Conservation (phyloP, 2,888 invertebrate species). For the Chalcosyrphus nemorum region DNA sequence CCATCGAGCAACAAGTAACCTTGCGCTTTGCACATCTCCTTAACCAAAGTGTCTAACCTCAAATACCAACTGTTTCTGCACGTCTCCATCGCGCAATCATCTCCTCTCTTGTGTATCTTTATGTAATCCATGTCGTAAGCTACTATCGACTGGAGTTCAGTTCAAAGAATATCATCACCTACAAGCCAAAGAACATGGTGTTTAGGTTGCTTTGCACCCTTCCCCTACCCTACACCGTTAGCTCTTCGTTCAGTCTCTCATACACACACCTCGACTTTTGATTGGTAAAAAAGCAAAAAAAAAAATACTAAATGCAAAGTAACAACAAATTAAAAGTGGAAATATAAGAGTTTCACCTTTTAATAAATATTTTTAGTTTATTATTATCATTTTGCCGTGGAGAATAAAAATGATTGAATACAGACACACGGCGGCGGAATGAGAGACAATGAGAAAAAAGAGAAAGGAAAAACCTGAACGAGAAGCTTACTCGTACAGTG, state of each 20-base stretch:
- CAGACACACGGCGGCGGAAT: background rate
- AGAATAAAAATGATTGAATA: conserved; percentile 47
- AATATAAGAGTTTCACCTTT: conserved; percentile 63
- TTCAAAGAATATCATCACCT: conserved; percentile 10
- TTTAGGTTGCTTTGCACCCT: conserved; percentile 13
- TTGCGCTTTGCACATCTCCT: background rate
- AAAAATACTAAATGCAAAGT: conserved; percentile 29
- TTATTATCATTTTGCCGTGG: conserved; percentile 14
- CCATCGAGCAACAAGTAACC: background rate
- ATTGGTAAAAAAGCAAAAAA: too few species aligned
- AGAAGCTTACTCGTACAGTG: background rate
- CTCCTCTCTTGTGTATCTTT: conserved; percentile 16
- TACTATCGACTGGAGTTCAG: conserved; percentile 9
- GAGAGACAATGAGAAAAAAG: conserved; percentile 47
- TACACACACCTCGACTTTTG: conserved; percentile 27
- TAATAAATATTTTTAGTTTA: conserved; percentile 58
- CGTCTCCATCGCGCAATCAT: conserved; percentile 25
- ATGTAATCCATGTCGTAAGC: conserved; percentile 39
- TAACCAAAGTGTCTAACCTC: conserved; percentile 13
- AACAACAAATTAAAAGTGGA: conserved; percentile 47
- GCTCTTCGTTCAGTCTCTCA: too few species aligned
- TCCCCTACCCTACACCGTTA: too few species aligned
- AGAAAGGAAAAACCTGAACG: conserved; percentile 61
- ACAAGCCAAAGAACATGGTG: conserved; percentile 2
- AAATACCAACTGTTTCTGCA: conserved; percentile 27